Percentiles rank a stretch among this genome's conserved stretches.
These are phyloP conservation scores for Calephelis nemesis DNA, from an alignment of 1,140 invertebrate genomes.

Conservation along the genomic window DNA sequence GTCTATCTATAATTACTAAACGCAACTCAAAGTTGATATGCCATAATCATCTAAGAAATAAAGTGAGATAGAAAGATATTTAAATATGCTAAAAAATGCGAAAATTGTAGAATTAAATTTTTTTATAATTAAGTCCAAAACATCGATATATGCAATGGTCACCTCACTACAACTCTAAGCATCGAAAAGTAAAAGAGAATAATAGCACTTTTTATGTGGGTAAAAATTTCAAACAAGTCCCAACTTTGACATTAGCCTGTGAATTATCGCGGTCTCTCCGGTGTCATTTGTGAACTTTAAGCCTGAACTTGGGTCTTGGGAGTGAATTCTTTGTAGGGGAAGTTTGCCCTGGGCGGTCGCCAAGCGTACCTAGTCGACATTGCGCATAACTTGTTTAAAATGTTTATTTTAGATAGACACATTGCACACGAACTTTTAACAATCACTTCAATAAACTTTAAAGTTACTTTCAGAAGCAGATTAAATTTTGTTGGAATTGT, in stretches of 20 bases:
- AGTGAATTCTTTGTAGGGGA: conserved; percentile 42
- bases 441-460: conserved; percentile 11
- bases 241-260: conserved; percentile 70
- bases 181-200: conserved; percentile 42
- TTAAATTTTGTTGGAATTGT: conserved; percentile 7
- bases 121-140: conserved; percentile 14
- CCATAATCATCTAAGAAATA: too few relatives aligned
- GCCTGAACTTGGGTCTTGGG: conserved; percentile 41
- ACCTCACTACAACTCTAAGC: conserved; percentile 15
- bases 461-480: neutral
- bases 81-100: too few relatives aligned
- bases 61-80: too few relatives aligned
- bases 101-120: too few relatives aligned
- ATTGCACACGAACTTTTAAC: conserved; percentile 17
- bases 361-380: conserved; percentile 32
- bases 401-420: conserved; percentile 39
- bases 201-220: conserved; percentile 55
- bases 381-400: conserved; percentile 40
- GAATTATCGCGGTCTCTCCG: conserved; percentile 70
- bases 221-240: conserved; percentile 65
- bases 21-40: too few relatives aligned
- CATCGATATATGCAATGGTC: conserved; percentile 10
- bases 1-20: too few relatives aligned
- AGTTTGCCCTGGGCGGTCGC: conserved; percentile 45
- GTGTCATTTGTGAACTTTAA: conserved; percentile 70